Percentiles rank a stretch among this genome's conserved stretches.
phyloP scores from a whole-genome alignment of 2,797 vertebrate species.

The Cirrhinus mrigala region DNA sequence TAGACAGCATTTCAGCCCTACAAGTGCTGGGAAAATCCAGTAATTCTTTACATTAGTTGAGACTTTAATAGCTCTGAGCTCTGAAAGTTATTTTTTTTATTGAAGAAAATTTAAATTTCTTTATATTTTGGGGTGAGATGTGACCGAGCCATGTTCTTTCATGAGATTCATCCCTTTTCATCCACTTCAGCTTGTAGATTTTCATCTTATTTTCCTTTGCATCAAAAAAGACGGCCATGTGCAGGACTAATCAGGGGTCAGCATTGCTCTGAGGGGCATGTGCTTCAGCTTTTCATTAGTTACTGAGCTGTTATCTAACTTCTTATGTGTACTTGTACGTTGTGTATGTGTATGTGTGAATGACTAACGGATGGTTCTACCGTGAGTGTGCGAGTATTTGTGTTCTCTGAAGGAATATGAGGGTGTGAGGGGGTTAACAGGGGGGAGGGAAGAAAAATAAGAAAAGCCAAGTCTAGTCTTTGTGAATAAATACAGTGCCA shows the following conservation, averaged over 20 bases:
- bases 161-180: not conserved
- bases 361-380: constrained; percentile 43
- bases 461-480: constrained; percentile 21
- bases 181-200: not conserved
- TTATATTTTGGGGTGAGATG: not conserved
- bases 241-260: constrained; percentile 66
- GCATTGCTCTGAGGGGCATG: constrained; percentile 65
- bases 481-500: constrained; percentile 10
- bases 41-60: not conserved
- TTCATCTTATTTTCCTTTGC: not conserved
- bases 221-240: constrained; percentile 55
- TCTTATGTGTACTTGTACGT: constrained; percentile 64
- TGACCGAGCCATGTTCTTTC: not conserved
- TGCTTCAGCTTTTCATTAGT: constrained; percentile 66
- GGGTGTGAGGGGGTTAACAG: constrained; percentile 46
- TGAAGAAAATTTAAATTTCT: not conserved
- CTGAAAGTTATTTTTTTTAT: too few relatives aligned
- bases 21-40: not conserved
- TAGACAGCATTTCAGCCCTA: not conserved
- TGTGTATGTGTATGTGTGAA: constrained; percentile 53
- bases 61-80: not conserved
- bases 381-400: constrained; percentile 58
- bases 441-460: constrained; percentile 9
- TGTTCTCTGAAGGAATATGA: constrained; percentile 57
- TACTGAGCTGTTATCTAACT: constrained; percentile 64